Conservation (phyloP, 2,888 invertebrate species). For the Tetranychus piercei region DNA sequence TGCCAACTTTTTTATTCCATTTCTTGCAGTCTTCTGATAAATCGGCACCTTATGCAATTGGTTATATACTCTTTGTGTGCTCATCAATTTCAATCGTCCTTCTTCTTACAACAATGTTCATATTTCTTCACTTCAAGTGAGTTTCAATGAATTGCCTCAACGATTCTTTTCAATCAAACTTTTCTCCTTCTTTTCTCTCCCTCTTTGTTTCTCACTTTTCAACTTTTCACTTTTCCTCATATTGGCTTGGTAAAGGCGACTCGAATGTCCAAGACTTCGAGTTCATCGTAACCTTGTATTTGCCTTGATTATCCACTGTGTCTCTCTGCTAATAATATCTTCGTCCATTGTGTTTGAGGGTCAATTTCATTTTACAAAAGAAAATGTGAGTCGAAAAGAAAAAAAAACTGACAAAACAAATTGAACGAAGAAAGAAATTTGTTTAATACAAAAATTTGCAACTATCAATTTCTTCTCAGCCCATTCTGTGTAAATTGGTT, state of each 20-base stretch:
- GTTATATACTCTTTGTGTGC: conserved; percentile 35
- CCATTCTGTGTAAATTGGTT: conserved; percentile 39
- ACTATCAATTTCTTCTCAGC: conserved; percentile 29
- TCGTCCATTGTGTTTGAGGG: conserved; percentile 34
- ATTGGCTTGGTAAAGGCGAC: conserved; percentile 29
- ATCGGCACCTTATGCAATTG: conserved; percentile 25
- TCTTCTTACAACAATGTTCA: conserved; percentile 33
- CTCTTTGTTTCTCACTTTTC: too few relatives aligned
- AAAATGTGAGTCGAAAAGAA: background rate
- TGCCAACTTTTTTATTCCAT: background rate
- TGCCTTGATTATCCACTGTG: conserved; percentile 35
- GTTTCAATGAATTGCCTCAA: conserved; percentile 21
- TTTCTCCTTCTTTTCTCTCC: background rate
- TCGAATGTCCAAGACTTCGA: conserved; percentile 34
- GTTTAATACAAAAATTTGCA: background rate
- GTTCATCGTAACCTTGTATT: conserved; percentile 35
- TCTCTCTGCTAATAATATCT: conserved; percentile 34
- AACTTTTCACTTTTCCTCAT: too few relatives aligned
- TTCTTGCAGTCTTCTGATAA: background rate
- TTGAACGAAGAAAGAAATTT: background rate
- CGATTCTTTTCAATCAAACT: background rate
- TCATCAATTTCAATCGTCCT: conserved; percentile 33
- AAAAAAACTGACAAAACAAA: background rate
- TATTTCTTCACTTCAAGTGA: conserved; percentile 37
- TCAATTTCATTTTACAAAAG: background rate